phyloP scores from a whole-genome alignment of 2,113 vertebrate species.

The Cairina moschata region DNA sequence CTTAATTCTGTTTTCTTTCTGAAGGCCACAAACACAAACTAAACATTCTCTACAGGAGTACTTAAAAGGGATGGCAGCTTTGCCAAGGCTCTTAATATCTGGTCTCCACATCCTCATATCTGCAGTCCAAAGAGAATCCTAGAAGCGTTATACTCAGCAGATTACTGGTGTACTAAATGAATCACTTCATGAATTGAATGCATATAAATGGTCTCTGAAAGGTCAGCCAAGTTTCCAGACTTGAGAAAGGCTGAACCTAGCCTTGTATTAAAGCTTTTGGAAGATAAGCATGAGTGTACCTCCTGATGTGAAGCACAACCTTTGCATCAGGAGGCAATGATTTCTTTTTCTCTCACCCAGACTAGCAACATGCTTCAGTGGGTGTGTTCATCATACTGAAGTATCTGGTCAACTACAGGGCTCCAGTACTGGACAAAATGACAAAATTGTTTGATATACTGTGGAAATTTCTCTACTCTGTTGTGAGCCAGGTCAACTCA shows the following conservation, averaged over 20 bases:
- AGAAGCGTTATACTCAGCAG: background rate
- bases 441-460: background rate
- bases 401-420: background rate
- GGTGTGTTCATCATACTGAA: background rate
- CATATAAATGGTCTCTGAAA: background rate
- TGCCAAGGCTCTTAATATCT: background rate
- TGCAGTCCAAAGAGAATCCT: background rate
- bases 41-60: background rate
- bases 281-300: background rate
- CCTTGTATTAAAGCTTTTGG: background rate
- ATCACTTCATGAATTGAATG: background rate
- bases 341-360: background rate
- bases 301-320: background rate
- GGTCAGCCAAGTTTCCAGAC: background rate
- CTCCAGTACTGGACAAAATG: background rate
- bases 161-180: background rate
- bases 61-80: background rate
- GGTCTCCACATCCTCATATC: background rate
- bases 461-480: background rate
- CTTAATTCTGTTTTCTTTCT: background rate
- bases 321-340: background rate
- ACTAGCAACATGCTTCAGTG: background rate
- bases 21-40: background rate
- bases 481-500: background rate
- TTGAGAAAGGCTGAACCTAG: background rate